These are phyloP conservation scores for Apoda limacodes DNA, from an alignment of 2,888 invertebrate species.

Conservation along the genomic window DNA sequence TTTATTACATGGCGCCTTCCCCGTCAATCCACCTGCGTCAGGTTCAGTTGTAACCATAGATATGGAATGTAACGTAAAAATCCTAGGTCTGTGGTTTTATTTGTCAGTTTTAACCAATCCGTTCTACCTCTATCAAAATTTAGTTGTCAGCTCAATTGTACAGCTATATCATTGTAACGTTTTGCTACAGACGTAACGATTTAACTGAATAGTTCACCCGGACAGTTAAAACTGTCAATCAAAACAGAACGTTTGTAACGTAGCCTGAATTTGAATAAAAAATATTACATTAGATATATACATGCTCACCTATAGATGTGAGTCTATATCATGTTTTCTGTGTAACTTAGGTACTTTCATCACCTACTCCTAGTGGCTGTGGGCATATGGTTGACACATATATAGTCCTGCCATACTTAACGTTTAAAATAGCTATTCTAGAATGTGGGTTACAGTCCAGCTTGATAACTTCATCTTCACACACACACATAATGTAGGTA, in stretches of 20 bases:
- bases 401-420: slow-evolving; percentile 86
- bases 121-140: too few species aligned
- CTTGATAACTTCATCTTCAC: slow-evolving; percentile 86
- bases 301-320: too few species aligned
- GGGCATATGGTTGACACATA: slow-evolving; percentile 84
- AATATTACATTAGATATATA: background rate
- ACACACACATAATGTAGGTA: too few species aligned
- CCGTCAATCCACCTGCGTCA: too few species aligned
- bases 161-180: background rate
- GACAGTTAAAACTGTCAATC: background rate
- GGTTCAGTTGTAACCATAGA: too few species aligned
- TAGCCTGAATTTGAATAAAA: background rate
- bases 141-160: too few species aligned
- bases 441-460: slow-evolving; percentile 86
- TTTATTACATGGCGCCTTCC: too few species aligned
- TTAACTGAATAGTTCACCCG: background rate
- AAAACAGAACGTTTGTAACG: background rate
- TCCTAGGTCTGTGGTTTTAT: too few species aligned
- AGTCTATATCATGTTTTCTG: too few species aligned
- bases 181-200: background rate
- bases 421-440: slow-evolving; percentile 89
- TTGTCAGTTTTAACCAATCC: too few species aligned
- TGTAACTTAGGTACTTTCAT: slow-evolving; percentile 84
- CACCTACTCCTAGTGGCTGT: slow-evolving; percentile 80
- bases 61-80: too few species aligned